Evolutionary conservation across 2,888 invertebrate species (phyloP).

Genomic region (Schizotus pectinicornis): DNA sequence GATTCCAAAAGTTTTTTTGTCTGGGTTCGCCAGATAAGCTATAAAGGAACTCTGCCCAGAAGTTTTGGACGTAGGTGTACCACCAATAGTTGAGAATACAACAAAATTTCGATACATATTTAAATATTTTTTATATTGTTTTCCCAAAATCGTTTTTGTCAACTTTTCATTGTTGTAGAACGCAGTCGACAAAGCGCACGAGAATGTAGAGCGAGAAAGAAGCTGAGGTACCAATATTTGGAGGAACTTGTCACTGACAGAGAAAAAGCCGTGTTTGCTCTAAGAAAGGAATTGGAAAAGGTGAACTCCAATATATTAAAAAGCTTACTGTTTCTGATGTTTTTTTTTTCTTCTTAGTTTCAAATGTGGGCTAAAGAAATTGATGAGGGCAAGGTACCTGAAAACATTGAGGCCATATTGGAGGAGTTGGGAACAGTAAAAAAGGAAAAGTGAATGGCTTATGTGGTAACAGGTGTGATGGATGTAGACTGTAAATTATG

Average conservation of each 20-base stretch:
- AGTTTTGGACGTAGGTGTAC: too few relatives aligned
- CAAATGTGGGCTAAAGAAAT: slow-evolving; percentile 81
- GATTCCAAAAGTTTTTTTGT: too few relatives aligned
- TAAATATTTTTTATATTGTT: not conserved
- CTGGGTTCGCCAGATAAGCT: too few relatives aligned
- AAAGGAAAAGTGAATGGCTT: slow-evolving; percentile 60
- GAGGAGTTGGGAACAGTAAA: slow-evolving; percentile 77
- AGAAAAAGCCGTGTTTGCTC: slow-evolving; percentile 87
- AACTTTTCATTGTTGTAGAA: too few relatives aligned
- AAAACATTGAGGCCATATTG: slow-evolving; percentile 76
- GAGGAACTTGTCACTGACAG: slow-evolving; percentile 93
- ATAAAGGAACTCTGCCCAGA: too few relatives aligned
- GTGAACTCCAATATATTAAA: slow-evolving; percentile 59
- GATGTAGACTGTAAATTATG: too few relatives aligned
- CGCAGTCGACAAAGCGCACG: slow-evolving; percentile 96
- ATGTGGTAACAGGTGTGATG: not conserved
- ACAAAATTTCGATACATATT: slow-evolving; percentile 4
- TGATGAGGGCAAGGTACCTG: slow-evolving; percentile 81
- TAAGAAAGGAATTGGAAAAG: slow-evolving; percentile 89
- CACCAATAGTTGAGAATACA: too few relatives aligned
- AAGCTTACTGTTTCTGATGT: slow-evolving; percentile 44
- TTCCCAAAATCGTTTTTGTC: slow-evolving; percentile 44
- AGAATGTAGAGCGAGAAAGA: slow-evolving; percentile 96
- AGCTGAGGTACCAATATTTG: slow-evolving; percentile 94
- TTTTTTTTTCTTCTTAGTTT: slow-evolving; percentile 70